These are phyloP conservation scores for Steinernema hermaphroditum DNA, from an alignment of 2,888 invertebrate genomes.

Conservation along the genomic window DNA sequence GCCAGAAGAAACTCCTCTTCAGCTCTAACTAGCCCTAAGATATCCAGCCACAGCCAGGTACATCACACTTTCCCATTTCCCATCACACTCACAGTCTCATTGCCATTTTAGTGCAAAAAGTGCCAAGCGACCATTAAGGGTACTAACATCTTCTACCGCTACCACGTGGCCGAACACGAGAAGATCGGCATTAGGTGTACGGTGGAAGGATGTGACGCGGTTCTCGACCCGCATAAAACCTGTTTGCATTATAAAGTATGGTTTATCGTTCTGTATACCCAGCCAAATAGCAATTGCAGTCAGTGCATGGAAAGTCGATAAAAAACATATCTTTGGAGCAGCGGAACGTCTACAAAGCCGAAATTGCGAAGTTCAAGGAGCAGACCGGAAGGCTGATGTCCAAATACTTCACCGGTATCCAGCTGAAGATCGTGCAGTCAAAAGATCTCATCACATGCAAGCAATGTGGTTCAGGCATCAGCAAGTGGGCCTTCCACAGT, in stretches of 20 bases:
- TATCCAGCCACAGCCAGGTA: no score
- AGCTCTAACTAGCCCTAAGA: no score
- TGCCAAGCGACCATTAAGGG: not conserved
- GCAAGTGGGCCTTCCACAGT: not conserved
- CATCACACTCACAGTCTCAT: not conserved
- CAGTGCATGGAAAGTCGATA: not conserved
- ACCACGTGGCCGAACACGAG: slow-evolving; percentile 1
- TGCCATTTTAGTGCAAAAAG: not conserved
- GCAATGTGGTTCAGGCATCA: not conserved
- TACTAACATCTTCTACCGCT: not conserved
- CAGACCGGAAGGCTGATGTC: not conserved
- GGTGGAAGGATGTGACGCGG: not conserved
- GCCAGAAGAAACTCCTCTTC: no score
- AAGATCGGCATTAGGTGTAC: not conserved
- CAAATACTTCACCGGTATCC: not conserved
- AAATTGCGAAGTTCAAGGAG: not conserved
- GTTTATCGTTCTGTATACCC: not conserved
- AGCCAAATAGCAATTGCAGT: not conserved
- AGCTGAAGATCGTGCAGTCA: not conserved
- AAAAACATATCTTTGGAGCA: not conserved
- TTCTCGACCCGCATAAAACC: not conserved
- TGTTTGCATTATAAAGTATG: not conserved
- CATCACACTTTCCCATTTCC: no score
- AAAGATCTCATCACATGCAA: not conserved
- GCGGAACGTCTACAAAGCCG: not conserved